Conservation (phyloP, 1,140 invertebrate genomes). For the Euglossa dilemma region DNA sequence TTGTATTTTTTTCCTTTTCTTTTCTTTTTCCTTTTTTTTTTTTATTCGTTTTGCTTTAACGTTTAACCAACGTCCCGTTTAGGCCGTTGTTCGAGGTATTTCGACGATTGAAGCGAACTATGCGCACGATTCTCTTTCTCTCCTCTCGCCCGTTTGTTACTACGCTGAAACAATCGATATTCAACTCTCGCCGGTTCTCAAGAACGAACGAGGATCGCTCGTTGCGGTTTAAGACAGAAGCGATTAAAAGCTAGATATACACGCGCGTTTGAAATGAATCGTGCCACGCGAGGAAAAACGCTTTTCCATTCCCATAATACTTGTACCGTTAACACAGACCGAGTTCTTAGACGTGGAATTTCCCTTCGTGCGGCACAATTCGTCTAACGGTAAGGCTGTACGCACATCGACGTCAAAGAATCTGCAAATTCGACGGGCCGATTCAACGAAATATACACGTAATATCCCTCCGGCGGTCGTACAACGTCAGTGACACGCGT, state of each 20-base stretch:
- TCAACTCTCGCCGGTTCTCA: not conserved
- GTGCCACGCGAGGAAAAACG: not conserved
- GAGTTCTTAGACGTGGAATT: not conserved
- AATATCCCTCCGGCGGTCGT: not conserved
- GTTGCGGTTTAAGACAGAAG: not conserved
- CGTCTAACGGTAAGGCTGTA: not conserved
- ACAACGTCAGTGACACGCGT: not conserved
- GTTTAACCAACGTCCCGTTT: conserved; percentile 7
- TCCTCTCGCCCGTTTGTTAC: not conserved
- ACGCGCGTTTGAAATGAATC: not conserved
- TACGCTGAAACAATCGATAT: not conserved
- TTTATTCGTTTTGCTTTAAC: not conserved
- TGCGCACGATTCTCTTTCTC: not conserved
- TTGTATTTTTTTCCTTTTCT: not conserved
- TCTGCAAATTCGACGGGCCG: not conserved
- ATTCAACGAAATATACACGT: not conserved
- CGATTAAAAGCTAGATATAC: not conserved
- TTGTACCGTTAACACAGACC: not conserved
- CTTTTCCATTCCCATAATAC: not conserved
- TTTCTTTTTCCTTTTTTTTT: not conserved
- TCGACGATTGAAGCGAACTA: conserved; percentile 8
- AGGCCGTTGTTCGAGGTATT: conserved; percentile 36
- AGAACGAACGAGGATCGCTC: not conserved
- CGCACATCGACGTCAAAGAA: not conserved
- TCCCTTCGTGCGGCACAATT: not conserved